These are phyloP conservation scores for Platanista minor DNA, from an alignment of 2,113 vertebrate genomes.

Conservation along the genomic window DNA sequence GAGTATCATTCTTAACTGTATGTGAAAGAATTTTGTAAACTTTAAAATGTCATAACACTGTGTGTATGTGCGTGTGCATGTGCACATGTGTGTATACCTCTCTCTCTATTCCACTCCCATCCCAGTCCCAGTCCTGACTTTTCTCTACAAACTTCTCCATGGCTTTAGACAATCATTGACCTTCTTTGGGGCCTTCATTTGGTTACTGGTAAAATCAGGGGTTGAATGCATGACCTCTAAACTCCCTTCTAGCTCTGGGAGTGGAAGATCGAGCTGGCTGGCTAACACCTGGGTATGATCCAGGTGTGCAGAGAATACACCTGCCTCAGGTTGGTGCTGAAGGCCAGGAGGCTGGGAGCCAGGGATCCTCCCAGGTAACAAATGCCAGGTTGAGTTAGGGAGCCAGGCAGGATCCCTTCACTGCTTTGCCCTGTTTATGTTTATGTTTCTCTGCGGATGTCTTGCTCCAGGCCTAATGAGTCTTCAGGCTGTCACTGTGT, in stretches of 20 bases:
- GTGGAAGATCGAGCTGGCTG: background rate
- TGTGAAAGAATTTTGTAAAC: background rate
- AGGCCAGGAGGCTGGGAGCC: background rate
- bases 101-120: background rate
- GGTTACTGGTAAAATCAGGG: background rate
- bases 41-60: background rate
- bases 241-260: background rate
- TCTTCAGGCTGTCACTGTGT: background rate
- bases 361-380: background rate
- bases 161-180: background rate
- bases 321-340: background rate
- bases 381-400: background rate
- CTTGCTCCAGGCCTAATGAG: background rate
- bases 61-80: background rate
- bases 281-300: background rate
- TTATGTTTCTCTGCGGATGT: background rate
- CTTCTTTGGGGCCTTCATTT: background rate
- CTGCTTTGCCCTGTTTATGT: background rate
- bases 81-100: background rate
- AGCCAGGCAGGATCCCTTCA: background rate
- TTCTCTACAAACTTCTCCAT: background rate
- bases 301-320: background rate
- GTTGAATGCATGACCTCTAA: background rate
- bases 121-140: background rate
- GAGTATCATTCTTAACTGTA: background rate